A percentile compares a stretch with the other conserved stretches of the same genome.
These are phyloP conservation scores for Lycocerus yunnanus DNA, from an alignment of 2,888 invertebrate genomes.

Conservation along the genomic window DNA sequence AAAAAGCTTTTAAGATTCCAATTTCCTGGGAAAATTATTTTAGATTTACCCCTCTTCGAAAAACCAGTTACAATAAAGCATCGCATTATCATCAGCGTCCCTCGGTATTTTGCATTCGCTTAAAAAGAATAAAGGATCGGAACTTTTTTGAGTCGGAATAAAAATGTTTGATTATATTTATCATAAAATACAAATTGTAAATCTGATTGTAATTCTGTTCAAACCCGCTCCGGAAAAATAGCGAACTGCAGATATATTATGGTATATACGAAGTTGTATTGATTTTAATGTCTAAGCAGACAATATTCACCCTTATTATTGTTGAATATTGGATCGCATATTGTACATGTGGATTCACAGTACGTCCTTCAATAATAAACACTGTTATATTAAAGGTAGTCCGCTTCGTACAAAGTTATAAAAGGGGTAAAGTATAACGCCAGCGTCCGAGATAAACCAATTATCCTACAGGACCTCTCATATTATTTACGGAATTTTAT, in stretches of 20 bases:
- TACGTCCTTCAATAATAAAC: conserved; percentile 53
- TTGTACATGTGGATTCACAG: conserved; percentile 48
- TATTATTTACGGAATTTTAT: conserved; percentile 53
- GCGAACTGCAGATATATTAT: conserved; percentile 56
- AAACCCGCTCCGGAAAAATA: conserved; percentile 49
- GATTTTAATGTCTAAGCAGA: conserved; percentile 54
- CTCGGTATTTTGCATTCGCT: not conserved
- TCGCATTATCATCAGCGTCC: conserved; percentile 2
- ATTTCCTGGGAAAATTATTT: conserved; percentile 45
- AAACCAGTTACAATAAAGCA: conserved; percentile 3
- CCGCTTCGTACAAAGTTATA: conserved; percentile 39
- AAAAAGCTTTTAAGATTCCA: conserved; percentile 41
- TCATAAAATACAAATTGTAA: conserved; percentile 28
- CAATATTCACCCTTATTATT: conserved; percentile 50
- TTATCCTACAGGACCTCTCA: conserved; percentile 37
- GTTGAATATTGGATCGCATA: conserved; percentile 47
- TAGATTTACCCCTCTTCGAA: conserved; percentile 26
- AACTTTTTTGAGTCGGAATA: not conserved
- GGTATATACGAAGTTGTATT: conserved; percentile 55
- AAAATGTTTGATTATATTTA: conserved; percentile 6
- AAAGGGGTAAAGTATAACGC: conserved; percentile 32
- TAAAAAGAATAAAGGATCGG: not conserved
- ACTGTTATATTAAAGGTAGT: conserved; percentile 49
- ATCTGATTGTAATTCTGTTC: conserved; percentile 29
- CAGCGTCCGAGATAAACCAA: conserved; percentile 37